Evolutionary conservation across 2,113 vertebrate genomes (phyloP).

Genomic region (Edolisoma coerulescens): DNA sequence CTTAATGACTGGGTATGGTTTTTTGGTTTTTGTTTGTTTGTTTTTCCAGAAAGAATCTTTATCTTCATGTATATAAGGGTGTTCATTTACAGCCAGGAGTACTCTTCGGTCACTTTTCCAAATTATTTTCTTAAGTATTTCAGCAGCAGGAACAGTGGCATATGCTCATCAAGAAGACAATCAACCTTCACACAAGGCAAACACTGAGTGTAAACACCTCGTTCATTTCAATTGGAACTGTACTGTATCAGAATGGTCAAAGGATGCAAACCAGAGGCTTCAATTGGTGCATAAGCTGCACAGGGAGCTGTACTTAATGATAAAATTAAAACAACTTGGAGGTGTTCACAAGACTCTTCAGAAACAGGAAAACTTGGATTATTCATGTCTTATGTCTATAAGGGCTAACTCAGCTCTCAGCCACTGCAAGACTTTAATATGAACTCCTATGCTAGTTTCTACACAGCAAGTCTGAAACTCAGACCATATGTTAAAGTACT

Average conservation of each 20-base stretch:
- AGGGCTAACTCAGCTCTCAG: not conserved
- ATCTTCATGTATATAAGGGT: not conserved
- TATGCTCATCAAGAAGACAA: not conserved
- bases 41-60: not conserved
- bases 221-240: not conserved
- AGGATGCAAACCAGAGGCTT: not conserved
- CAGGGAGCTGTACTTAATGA: not conserved
- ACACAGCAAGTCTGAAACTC: not conserved
- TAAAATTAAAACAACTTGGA: not conserved
- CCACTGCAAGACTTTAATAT: not conserved
- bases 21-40: not conserved
- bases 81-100: not conserved
- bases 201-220: not conserved
- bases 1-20: not conserved
- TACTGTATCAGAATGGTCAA: not conserved
- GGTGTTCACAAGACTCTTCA: not conserved
- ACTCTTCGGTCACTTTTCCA: not conserved
- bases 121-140: not conserved
- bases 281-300: not conserved
- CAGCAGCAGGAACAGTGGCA: not conserved
- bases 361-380: not conserved
- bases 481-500: not conserved
- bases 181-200: not conserved
- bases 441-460: not conserved
- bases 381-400: not conserved